Evolutionary conservation across 1,140 invertebrate genomes (phyloP), one percentile per base, ranked within the genome.

Genomic region (Halotydeus destructor): DNA sequence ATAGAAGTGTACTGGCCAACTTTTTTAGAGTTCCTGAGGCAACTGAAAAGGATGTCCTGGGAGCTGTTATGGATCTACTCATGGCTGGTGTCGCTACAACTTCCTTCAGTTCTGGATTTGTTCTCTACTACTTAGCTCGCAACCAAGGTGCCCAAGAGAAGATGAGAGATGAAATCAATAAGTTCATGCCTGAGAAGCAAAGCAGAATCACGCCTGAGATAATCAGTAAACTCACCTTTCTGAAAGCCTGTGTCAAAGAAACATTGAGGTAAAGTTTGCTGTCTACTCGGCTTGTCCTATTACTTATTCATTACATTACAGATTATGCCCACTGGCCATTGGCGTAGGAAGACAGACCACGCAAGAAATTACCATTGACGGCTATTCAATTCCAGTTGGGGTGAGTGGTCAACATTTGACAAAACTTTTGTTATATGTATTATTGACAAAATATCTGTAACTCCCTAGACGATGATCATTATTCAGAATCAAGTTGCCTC

Each of bases 41-140:
- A 5, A 72, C 81, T 57, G 61, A 68, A 14, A 76, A 75, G 55
- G 83, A 88, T 60, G 62, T 86, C 5, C 63, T 76, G 19, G 78
- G 78, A 38, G 70, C 84, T 63, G 69, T 76, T 21, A 73, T 76
- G 23, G 83, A 88, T 60, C 70, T 84, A 55, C 54, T 88, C 4
- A 61, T 86, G 45, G 83, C 78, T 24, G 80, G 80, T 35, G 71
- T 86, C 27, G 82, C 88, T 58, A 89, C 84, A 38, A 37, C 36
- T 38, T 11, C 5, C 9, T 57, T 55, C 24, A 49, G 61, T 1
- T 46, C 63, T 8, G 52, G 54, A 1, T 60, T 57, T 43, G 50
- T 53, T 5, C 37, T 60, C 0, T 62, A 63, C 49, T 50, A 54
- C 31, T 52, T 69, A 14, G 60, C 64, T 0, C 49, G 47, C 12